phyloP scores from a whole-genome alignment of 2,888 invertebrate species.

The Argyresthia goedartella region DNA sequence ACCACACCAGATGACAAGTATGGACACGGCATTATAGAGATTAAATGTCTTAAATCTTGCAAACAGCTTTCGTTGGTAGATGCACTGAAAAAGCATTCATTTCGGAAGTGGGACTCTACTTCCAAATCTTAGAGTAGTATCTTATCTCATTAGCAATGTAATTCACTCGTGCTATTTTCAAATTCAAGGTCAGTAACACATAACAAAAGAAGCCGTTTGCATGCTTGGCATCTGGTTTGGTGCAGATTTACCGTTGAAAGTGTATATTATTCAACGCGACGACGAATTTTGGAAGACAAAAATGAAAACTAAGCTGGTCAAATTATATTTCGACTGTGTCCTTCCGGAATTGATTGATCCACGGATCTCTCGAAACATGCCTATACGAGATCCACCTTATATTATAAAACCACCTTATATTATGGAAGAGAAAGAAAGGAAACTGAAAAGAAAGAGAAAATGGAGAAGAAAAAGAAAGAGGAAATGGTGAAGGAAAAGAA shows the following conservation, averaged over 20 bases:
- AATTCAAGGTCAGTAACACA: constrained; percentile 9
- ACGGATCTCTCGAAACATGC: no score
- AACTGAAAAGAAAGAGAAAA: background rate
- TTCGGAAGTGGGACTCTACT: background rate
- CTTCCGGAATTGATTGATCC: no score
- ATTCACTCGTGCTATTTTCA: constrained; percentile 6
- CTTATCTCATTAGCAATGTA: background rate
- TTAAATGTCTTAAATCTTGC: constrained; percentile 1
- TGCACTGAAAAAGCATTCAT: background rate
- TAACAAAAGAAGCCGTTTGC: constrained; percentile 3
- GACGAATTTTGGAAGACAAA: no score
- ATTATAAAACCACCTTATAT: background rate
- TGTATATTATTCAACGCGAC: no score
- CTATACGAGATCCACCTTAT: constrained; percentile 1
- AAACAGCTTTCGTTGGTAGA: background rate
- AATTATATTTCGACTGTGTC: no score
- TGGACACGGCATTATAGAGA: constrained; percentile 4
- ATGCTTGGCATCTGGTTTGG: no score
- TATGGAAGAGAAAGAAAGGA: constrained; percentile 5
- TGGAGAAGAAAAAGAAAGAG: no score
- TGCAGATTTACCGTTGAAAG: no score
- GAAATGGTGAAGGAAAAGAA: no score
- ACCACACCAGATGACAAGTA: constrained; percentile 7
- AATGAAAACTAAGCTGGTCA: constrained; percentile 2
- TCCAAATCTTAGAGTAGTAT: no score